Conservation (phyloP, 2,888 invertebrate genomes). For the Acronicta alni region DNA sequence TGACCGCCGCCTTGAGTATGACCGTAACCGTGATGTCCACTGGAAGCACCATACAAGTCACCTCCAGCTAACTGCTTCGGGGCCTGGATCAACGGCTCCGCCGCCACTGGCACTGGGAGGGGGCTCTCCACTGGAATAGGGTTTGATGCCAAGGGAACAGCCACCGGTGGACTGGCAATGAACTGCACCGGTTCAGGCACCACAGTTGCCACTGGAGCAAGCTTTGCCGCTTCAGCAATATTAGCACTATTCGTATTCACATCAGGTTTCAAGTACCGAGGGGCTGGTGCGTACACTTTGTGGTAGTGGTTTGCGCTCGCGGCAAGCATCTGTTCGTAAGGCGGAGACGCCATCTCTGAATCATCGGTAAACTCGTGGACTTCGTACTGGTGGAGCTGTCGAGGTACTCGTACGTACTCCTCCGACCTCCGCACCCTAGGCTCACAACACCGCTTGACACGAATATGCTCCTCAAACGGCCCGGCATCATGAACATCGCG, state of each 20-base stretch:
- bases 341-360: constrained; percentile 65
- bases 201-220: constrained; percentile 34
- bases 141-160: constrained; percentile 57
- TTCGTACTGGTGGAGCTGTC: constrained; percentile 82
- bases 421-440: constrained; percentile 62
- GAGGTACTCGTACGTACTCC: constrained; percentile 67
- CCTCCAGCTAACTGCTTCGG: constrained; percentile 62
- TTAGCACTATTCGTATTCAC: constrained; percentile 68
- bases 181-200: constrained; percentile 58
- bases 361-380: constrained; percentile 80
- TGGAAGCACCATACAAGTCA: constrained; percentile 66
- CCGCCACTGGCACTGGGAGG: constrained; percentile 54
- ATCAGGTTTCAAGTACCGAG: constrained; percentile 66
- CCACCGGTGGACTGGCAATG: constrained; percentile 51
- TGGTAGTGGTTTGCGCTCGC: constrained; percentile 85
- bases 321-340: constrained; percentile 83
- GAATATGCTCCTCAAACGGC: constrained; percentile 73
- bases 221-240: constrained; percentile 36
- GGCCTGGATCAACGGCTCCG: constrained; percentile 60
- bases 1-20: constrained; percentile 88
- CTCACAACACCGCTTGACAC: constrained; percentile 74
- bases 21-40: constrained; percentile 72
- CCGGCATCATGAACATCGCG: constrained; percentile 69
- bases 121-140: constrained; percentile 49
- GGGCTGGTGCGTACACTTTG: constrained; percentile 70